Base-by-base conservation (phyloP, 2,113 vertebrate species). In the Notothenia coriiceps region DNA sequence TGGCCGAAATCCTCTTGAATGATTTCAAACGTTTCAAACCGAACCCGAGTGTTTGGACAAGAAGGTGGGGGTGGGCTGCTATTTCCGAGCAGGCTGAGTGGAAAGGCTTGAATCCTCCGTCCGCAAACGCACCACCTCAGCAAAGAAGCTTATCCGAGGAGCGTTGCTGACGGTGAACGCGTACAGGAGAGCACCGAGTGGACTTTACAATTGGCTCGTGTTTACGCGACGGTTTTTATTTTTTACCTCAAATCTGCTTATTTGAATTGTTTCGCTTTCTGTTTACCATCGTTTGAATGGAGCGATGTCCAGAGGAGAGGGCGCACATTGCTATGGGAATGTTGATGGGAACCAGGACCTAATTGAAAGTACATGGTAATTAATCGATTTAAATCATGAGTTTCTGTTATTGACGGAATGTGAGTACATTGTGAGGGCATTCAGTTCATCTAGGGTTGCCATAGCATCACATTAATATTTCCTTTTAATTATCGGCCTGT, bases 1-100 rank as follows among this genome's bases (percentile, higher is more conserved):
- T n/a, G 74, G 80, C 73, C 46, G 6, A 85, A 89, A 82, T 88
- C 89, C 81, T 84, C 85, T 87, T 92, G 87, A 91, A 91, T 82
- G 88, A 84, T 91, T 95, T 94, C 91, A 93, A 93, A 88, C 59
- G 83, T 91, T 95, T 94, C 91, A 93, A 93, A 88, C 59, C 46
- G 10, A 40, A 11, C 87, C 82, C n/a, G 55, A 85, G 88, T 79
- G 71, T 89, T 69, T 82, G 86, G 77, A 83, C 63, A 14, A 67
- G 80, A 17, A 76, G 59, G 29, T 29, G 29, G 78, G 67, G 59
- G 69, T 59, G 61, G 13, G 13, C 35, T 65, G 74, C 56, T 86
- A 72, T 89, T 75, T 77, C 84, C 7, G 33, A 70, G 66, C 57
- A 40, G 71, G 50, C 65, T 63, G 82, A 47, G 64, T 63, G 65